Evolutionary conservation across 2,113 vertebrate genomes (phyloP), one percentile per base, ranked within the genome.

Genomic region (Oxygymnocypris stewartii): DNA sequence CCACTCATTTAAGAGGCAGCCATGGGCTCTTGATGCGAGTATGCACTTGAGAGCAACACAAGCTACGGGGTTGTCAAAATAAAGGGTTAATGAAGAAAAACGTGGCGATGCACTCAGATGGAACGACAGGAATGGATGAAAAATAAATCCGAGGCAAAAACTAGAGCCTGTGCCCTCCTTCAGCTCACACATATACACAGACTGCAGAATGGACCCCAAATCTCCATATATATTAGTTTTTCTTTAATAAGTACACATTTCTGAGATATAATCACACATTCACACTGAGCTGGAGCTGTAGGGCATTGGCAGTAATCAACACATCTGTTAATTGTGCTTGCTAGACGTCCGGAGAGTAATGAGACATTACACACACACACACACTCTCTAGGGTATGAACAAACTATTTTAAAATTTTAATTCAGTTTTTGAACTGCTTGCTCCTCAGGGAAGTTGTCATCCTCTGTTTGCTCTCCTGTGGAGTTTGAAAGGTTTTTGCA

Each of bases 1-100:
- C 82, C 89, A 88, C 88, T 94, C 91, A 93, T 92, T 92, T 86
- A 89, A 89, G 89, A 89, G 89, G 90, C 88, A 84, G 89, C 85
- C 47, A 71, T 54, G 47, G 54, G 5, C 9, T 65, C 78, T 67
- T 47, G 13, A 35, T 84, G 74, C 28, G 31, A 75, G 86, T 81
- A 63, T 79, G 87, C 82, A 71, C 69, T 84, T 88, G 1, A 75
- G n/a, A 71, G 25, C 16, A 51, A 83, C 28, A 54, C 11, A 51
- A 69, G 81, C 63, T 51, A 51, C 28, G 14, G 28, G 65, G 81
- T 83, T 83, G 25, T 49, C 42, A 71, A 20, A 44, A 35, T 65
- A 67, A 71, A 59, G 49, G 82, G 82, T 84, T 84, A 84, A 71
- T 63, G 14, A 28, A 78, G 57, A 78, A n/a, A 9, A 65, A 69